Evolutionary conservation across 1,140 invertebrate species (phyloP), one percentile per base, ranked within the genome.

Genomic region (Panonychus citri): DNA sequence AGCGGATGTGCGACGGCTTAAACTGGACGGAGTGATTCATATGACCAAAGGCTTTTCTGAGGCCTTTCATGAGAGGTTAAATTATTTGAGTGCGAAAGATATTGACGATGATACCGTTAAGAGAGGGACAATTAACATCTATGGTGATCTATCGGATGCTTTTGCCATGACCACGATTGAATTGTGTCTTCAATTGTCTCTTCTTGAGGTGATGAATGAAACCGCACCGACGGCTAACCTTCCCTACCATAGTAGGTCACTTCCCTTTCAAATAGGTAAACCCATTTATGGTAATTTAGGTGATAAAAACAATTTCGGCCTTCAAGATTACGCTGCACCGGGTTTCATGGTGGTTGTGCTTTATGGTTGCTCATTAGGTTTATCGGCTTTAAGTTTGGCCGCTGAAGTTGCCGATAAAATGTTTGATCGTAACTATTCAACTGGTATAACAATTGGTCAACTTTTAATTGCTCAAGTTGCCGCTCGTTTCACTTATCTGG

Each of bases 21-120:
- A 61, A 48, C 50, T 50, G 13, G 62, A 60, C 57, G 60, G 58
- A 12, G 60, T 55, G 10, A n/a, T 62, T 15, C 27, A 60, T 40
- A 58, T 62, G 30, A 40, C 30, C 10, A 27, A 24, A 28, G 30
- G 5, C 3, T 62, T 62, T 37, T 55, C 59, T 8, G 43, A 53
- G 15, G 53, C 50, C 17, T 27, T 62, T 24, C 43, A 58, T 17
- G 43, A 59, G 15, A 55, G 39, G 15, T 10, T 24, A 21, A 46
- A 46, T 43, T 25, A 24, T 34, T 53, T 53, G 13, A 53, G 27
- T 15, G n/a, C 27, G n/a, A 53, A 53, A 17, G 30, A 39, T n/a
- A 37, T 53, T 21, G 40, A 43, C n/a, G 27, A 55, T 43, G 25
- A 26, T 15, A 54, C 53, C 17, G 43, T 55, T 24, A 25, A 55